These are phyloP conservation scores for Actinopyga echinites DNA, from an alignment of 53 echinoderm and acorn worm genomes.

Conservation along the genomic window DNA sequence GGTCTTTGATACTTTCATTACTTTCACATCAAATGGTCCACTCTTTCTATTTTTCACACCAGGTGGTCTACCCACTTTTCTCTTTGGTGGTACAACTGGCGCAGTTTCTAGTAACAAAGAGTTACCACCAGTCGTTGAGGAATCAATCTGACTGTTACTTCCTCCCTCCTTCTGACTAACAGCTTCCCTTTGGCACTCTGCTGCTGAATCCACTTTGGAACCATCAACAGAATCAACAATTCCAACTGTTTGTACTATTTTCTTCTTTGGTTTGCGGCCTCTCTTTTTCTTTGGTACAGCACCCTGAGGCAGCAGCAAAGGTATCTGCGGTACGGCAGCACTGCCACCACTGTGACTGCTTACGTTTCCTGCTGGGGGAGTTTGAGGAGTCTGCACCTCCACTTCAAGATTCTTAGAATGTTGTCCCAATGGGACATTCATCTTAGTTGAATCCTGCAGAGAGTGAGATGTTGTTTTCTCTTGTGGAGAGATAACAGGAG, in stretches of 20 bases:
- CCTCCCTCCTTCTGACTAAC: no score
- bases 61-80: slow-evolving; percentile 27
- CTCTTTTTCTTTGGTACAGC: slow-evolving; percentile 17
- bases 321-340: no score
- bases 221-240: background rate
- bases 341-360: no score
- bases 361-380: no score
- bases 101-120: slow-evolving; percentile 37
- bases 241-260: background rate
- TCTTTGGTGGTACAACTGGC: slow-evolving; percentile 24
- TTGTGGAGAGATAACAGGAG: slow-evolving; percentile 25
- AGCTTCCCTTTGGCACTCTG: no score
- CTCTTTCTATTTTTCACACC: slow-evolving; percentile 1
- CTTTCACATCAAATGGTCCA: slow-evolving; percentile 23
- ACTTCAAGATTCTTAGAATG: no score
- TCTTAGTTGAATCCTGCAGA: no score
- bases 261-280: slow-evolving; percentile 30
- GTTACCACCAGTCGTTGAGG: no score
- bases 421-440: no score
- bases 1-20: slow-evolving; percentile 18
- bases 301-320: no score
- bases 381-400: no score
- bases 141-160: no score
- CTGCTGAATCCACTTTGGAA: background rate
- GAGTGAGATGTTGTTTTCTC: slow-evolving; percentile 5